These are phyloP conservation scores for Callosobruchus maculatus DNA, from an alignment of 2,888 invertebrate species.

Conservation along the genomic window DNA sequence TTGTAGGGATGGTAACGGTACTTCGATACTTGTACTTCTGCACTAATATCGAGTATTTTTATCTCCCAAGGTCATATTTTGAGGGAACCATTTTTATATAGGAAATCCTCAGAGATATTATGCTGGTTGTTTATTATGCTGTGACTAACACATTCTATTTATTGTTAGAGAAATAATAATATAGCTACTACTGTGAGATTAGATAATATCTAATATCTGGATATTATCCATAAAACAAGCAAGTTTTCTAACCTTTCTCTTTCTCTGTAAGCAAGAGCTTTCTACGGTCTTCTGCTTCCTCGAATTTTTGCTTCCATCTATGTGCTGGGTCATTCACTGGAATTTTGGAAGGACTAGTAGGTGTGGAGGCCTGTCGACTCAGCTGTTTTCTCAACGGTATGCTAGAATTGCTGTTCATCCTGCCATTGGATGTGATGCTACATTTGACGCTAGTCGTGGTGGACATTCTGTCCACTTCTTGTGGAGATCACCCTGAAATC, in stretches of 20 bases:
- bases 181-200: too few relatives aligned
- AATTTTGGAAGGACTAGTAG: conserved; percentile 23
- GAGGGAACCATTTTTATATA: too few relatives aligned
- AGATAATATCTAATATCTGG: too few relatives aligned
- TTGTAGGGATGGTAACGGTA: too few relatives aligned
- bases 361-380: conserved; percentile 27
- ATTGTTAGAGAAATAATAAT: too few relatives aligned
- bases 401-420: conserved; percentile 38
- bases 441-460: not conserved
- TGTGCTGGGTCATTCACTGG: conserved; percentile 43
- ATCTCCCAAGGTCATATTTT: too few relatives aligned
- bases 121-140: too few relatives aligned
- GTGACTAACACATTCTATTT: too few relatives aligned
- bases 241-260: conserved; percentile 68
- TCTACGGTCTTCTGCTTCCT: conserved; percentile 67
- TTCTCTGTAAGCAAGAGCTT: conserved; percentile 64
- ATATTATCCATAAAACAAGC: too few relatives aligned
- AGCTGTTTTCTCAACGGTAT: conserved; percentile 40
- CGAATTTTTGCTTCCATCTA: conserved; percentile 67
- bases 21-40: too few relatives aligned
- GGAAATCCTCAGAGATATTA: too few relatives aligned
- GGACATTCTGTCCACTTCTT: not conserved
- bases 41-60: too few relatives aligned
- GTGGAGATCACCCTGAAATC: not conserved
- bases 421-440: conserved; percentile 13